phyloP scores from a whole-genome alignment of 2,888 invertebrate genomes.

The Crossocerus cetratus region DNA sequence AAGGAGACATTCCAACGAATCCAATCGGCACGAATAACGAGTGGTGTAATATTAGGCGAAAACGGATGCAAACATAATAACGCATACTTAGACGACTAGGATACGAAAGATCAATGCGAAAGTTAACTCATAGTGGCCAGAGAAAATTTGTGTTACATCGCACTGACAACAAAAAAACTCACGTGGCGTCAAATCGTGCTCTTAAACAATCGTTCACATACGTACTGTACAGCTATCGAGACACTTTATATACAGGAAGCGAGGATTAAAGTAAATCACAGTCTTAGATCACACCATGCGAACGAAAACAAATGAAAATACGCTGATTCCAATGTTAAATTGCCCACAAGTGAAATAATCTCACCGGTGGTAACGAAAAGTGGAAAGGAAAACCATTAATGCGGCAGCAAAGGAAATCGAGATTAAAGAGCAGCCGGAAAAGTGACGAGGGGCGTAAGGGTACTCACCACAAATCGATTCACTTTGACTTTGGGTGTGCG shows the following conservation, averaged over 20 bases:
- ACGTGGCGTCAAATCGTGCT: slow-evolving; percentile 30
- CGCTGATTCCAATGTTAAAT: not conserved
- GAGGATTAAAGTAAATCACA: slow-evolving; percentile 13
- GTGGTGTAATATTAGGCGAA: not conserved
- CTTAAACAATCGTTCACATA: slow-evolving; percentile 5
- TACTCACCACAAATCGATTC: slow-evolving; percentile 94
- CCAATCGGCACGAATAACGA: not conserved
- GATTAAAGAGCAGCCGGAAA: slow-evolving; percentile 1
- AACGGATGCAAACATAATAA: slow-evolving; percentile 14
- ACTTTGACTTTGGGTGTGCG: slow-evolving; percentile 83
- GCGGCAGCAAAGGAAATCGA: not conserved
- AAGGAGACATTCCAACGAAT: not conserved
- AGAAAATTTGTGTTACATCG: slow-evolving; percentile 12
- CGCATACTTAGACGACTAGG: slow-evolving; percentile 4
- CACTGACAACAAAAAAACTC: not conserved
- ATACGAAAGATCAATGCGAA: slow-evolving; percentile 1
- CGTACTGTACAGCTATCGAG: not conserved
- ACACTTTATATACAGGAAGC: slow-evolving; percentile 1
- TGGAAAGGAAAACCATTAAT: not conserved
- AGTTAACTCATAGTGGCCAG: not conserved
- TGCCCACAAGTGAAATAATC: too few relatives aligned
- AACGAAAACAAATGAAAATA: slow-evolving; percentile 7
- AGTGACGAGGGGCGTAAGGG: slow-evolving; percentile 8
- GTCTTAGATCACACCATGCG: slow-evolving; percentile 46
- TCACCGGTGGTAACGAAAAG: not conserved